Percentiles rank a stretch among this genome's conserved stretches.
Conservation (phyloP, 2,113 vertebrate species). For the Motacilla alba region DNA sequence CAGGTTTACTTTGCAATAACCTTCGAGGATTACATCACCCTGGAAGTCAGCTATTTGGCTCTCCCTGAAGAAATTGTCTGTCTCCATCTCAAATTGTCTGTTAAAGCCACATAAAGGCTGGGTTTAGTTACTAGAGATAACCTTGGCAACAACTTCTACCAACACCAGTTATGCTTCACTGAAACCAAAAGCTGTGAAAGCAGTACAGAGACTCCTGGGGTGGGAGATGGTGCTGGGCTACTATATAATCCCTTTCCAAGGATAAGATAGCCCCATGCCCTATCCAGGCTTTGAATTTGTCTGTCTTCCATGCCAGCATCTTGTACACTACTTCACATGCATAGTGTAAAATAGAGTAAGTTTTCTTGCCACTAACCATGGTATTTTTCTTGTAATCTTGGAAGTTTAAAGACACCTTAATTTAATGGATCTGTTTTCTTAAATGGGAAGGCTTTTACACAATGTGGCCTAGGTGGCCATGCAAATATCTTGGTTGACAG, state of each 20-base stretch:
- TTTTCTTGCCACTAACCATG: rapidly evolving
- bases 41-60: background rate
- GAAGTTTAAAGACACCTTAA: background rate
- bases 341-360: background rate
- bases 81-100: constrained; percentile 28
- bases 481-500: background rate
- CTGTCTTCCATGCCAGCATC: background rate
- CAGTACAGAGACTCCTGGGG: background rate
- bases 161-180: background rate
- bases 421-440: background rate
- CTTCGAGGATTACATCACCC: background rate
- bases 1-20: background rate
- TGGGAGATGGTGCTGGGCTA: background rate
- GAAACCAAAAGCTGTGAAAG: background rate
- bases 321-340: rapidly evolving
- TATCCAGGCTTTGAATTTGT: background rate
- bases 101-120: constrained; percentile 25
- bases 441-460: background rate
- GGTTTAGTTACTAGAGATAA: constrained; percentile 5
- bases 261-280: background rate
- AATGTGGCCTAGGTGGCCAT: background rate
- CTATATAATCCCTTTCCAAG: background rate
- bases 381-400: background rate
- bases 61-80: background rate
- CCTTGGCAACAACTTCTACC: background rate